These are phyloP conservation scores for Brachionus manjavacas DNA, from an alignment of 1,140 invertebrate genomes.

Conservation along the genomic window DNA sequence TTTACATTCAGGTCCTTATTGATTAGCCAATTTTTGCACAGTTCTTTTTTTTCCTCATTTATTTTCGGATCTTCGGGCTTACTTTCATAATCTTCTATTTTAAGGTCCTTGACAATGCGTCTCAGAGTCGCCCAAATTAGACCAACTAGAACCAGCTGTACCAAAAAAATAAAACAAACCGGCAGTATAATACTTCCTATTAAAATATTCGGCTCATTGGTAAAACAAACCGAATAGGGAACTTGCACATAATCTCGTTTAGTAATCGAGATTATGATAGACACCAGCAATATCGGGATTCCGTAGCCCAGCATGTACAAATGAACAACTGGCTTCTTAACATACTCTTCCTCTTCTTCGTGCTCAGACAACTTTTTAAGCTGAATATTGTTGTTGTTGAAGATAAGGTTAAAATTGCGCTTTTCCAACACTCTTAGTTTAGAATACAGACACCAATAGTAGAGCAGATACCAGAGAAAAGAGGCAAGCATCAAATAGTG, in stretches of 20 bases:
- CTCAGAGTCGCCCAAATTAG: neutral
- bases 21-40: constrained; percentile 21
- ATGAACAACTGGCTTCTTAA: constrained; percentile 7
- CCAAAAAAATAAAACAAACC: neutral
- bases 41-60: constrained; percentile 14
- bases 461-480: constrained; percentile 32
- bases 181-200: constrained; percentile 1
- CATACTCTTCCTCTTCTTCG: constrained; percentile 1
- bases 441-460: constrained; percentile 15
- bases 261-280: constrained; percentile 12
- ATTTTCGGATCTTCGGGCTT: neutral
- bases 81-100: neutral
- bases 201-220: constrained; percentile 28
- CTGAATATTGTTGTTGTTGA: constrained; percentile 2
- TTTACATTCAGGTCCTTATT: neutral
- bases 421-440: neutral
- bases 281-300: neutral
- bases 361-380: constrained; percentile 16
- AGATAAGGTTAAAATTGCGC: constrained; percentile 11
- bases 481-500: constrained; percentile 3
- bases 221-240: constrained; percentile 11
- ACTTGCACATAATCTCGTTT: constrained; percentile 12
- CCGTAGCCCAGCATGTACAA: constrained; percentile 40
- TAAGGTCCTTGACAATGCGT: constrained; percentile 16
- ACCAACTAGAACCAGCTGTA: neutral